phyloP scores from a whole-genome alignment of 2,113 vertebrate species.

The Pavo muticus region DNA sequence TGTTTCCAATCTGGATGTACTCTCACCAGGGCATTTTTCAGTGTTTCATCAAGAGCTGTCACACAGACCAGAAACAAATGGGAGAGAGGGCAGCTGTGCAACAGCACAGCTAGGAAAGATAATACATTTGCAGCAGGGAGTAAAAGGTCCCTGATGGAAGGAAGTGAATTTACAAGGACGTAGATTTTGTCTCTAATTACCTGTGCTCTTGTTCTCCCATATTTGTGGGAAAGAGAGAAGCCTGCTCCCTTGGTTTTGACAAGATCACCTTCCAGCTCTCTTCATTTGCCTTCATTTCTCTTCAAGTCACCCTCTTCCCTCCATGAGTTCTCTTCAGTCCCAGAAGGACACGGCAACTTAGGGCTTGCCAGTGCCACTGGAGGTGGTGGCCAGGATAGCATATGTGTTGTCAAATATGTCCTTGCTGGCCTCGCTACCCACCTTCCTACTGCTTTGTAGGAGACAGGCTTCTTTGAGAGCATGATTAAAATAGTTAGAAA shows the following conservation, averaged over 20 bases:
- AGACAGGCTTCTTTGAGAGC: neutral
- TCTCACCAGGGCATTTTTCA: neutral
- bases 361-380: neutral
- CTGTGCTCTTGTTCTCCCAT: neutral
- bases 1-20: neutral
- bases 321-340: neutral
- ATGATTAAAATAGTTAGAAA: neutral
- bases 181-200: neutral
- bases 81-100: neutral
- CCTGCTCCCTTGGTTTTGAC: neutral
- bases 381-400: neutral
- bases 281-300: neutral
- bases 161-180: neutral
- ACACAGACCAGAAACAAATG: neutral
- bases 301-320: neutral
- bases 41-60: neutral
- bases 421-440: neutral
- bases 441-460: neutral
- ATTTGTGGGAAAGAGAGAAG: neutral
- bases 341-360: fast-evolving
- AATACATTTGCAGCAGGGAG: neutral
- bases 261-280: neutral
- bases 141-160: neutral
- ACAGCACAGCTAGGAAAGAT: neutral
- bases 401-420: fast-evolving